These are phyloP conservation scores for Cavia porcellus DNA, from an alignment of 2,113 vertebrate species.

Conservation along the genomic window DNA sequence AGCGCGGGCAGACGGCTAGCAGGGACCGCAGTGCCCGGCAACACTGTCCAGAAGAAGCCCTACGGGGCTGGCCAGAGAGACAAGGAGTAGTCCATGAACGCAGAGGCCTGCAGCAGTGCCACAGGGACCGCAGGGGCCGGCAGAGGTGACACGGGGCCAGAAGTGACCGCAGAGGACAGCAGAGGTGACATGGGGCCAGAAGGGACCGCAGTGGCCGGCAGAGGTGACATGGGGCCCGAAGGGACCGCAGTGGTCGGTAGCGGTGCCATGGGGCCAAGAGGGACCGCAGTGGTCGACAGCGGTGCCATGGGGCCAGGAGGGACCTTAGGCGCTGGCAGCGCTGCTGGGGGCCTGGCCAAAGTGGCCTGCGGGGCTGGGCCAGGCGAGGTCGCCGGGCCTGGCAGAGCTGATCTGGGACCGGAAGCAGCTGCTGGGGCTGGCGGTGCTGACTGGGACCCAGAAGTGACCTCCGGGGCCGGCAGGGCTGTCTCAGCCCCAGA, in stretches of 20 bases:
- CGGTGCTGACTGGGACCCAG: constrained; percentile 72
- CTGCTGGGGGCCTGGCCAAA: constrained; percentile 72
- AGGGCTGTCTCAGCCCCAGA: constrained; percentile 72
- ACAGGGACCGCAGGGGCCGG: constrained; percentile 57
- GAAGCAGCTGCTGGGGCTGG: constrained; percentile 70
- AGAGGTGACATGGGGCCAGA: neutral
- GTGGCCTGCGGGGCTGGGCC: constrained; percentile 52
- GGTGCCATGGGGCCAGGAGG: neutral
- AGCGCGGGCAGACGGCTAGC: constrained; percentile 44
- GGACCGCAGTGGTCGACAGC: neutral
- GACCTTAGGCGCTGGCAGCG: constrained; percentile 48
- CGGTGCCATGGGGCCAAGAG: neutral
- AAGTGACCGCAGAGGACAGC: constrained; percentile 23
- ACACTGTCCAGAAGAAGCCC: constrained; percentile 59
- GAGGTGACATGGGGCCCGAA: neutral
- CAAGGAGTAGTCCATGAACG: neutral
- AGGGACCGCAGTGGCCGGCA: constrained; percentile 38
- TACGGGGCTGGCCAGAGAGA: constrained; percentile 45
- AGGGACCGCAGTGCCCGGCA: constrained; percentile 47
- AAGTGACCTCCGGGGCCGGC: constrained; percentile 74
- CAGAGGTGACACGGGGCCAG: neutral
- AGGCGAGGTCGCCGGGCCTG: constrained; percentile 63
- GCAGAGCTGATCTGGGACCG: constrained; percentile 69
- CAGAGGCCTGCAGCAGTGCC: constrained; percentile 61
- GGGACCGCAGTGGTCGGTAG: neutral